Base-by-base conservation (phyloP, 2,797 vertebrate genomes). In the Botia almorhae region DNA sequence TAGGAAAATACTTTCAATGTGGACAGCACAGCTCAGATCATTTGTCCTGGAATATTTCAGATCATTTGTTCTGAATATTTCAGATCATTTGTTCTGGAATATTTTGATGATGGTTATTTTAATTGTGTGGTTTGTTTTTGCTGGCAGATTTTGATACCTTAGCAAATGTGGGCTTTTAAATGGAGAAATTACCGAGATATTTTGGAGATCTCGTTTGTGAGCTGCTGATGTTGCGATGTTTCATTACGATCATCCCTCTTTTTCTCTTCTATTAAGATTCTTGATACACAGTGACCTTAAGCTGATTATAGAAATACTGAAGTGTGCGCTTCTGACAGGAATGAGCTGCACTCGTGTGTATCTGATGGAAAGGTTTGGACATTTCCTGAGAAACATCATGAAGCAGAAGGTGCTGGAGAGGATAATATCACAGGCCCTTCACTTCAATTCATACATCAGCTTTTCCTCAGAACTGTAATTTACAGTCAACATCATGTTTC, bases 361-460 rank as follows among this genome's bases (percentile, higher is more conserved):
- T 76, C 58, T 71, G 74, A 61, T 85, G 84, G 85, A 86, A 83
- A 81, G 91, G 90, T 87, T 92, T 91, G 89, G 71, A 86, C 87
- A 79, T 83, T 83, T 83, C 64, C 61, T 80, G 80, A 87, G 89
- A 89, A 87, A 81, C 68, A 83, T 90, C 89, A 91, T 91, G 90
- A 87, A 87, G 89, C 90, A 87, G 93, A 90, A 91, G 93, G 90
- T 93, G 90, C 90, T 85, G 89, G 88, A 87, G 89, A 88, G 90
- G 93, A 94, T 94, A 94, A 94, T 91, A 84, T 87, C 89, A 89
- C 91, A 94, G 93, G 93, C 92, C 85, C 93, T 94, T 94, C 93
- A 93, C 69, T 93, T 92, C 91, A 91, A 94, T 94, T 94, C 94
- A 91, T 93, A 93, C 92, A 91, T 94, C 93, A 94, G 93, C 90